Base-by-base conservation (phyloP, 2,888 invertebrate genomes). In the Eueremaeus valkanovi region DNA sequence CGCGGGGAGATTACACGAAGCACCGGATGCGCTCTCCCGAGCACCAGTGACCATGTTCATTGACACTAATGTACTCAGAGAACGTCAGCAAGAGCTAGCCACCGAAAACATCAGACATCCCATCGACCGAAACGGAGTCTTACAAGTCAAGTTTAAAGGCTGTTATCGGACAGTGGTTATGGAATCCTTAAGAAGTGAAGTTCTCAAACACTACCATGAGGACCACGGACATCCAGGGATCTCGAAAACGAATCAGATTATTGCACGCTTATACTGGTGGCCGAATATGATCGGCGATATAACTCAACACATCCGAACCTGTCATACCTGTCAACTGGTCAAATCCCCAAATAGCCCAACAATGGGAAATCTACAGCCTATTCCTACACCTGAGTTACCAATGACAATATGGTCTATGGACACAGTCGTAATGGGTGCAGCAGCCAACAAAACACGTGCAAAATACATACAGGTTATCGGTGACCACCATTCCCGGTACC, bases 401-500 rank as follows among this genome's bases (percentile, higher is more conserved):
- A 40, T 40, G 40, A 40, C 5, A 40, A 40, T 40, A 40, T 40
- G 40, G 40, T 40, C 63, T 5, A 36, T 74, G 8, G 74, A 66
- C 40, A 66, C 74, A 1, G 29, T 74, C 13, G 66, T 74, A 2
- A 74, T 74, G 66, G 74, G 74, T 2, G 1, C 74, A 3, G 63
- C 42, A 16, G 66, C 74, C 21, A 61, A 16, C 9, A 3, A 2
- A 27, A 40, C 73, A 1, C 21, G 13, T 2, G 36, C 33, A 2
- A 51, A 74, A 40, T 42, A 74, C 42, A 29, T 74, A n/a, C 74
- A 74, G 66, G 40, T 74, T 3, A 5, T 74, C 9, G 66, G 66
- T 1, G 74, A 74, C 29, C 63, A 66, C 27, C 27, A 31, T 11
- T 40, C 66, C 3, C 63, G 74, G 6, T 63, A 74, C 21, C 42